A percentile compares a stretch with the other conserved stretches of the same genome.
These are phyloP conservation scores for Thalassaphorura encarpata DNA, from an alignment of 1,140 invertebrate species.

Conservation along the genomic window DNA sequence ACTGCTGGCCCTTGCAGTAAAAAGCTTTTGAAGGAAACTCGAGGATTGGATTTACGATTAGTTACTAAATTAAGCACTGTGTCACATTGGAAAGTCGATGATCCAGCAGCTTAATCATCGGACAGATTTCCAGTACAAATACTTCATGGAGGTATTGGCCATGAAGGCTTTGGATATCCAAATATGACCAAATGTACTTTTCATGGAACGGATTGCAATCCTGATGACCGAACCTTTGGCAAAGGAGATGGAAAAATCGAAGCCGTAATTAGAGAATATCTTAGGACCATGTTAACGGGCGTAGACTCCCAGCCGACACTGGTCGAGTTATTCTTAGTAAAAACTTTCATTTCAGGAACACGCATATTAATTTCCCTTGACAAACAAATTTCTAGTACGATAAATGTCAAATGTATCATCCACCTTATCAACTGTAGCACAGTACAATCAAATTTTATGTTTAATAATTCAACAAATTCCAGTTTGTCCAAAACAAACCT, in stretches of 20 bases:
- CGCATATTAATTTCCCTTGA: too few relatives aligned
- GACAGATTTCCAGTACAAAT: conserved; percentile 7
- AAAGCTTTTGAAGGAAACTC: not conserved
- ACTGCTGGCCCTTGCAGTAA: conserved; percentile 1
- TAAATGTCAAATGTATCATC: too few relatives aligned
- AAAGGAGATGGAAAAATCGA: not conserved
- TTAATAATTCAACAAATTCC: too few relatives aligned
- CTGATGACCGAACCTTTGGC: conserved; percentile 5
- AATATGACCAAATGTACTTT: conserved; percentile 10
- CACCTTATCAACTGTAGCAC: too few relatives aligned
- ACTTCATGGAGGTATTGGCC: not conserved
- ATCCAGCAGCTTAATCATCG: not conserved
- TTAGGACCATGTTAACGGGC: not conserved
- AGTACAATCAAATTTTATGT: too few relatives aligned
- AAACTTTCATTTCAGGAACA: too few relatives aligned
- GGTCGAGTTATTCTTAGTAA: too few relatives aligned
- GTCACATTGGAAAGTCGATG: conserved; percentile 14
- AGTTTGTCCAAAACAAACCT: too few relatives aligned
- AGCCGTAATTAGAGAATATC: not conserved
- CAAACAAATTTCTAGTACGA: too few relatives aligned
- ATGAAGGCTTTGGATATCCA: not conserved
- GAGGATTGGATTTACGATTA: not conserved
- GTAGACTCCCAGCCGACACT: not conserved
- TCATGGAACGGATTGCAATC: not conserved
- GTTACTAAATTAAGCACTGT: not conserved